Conservation (phyloP, 2,797 vertebrate species). For the Helicolenus hilgendorfi region DNA sequence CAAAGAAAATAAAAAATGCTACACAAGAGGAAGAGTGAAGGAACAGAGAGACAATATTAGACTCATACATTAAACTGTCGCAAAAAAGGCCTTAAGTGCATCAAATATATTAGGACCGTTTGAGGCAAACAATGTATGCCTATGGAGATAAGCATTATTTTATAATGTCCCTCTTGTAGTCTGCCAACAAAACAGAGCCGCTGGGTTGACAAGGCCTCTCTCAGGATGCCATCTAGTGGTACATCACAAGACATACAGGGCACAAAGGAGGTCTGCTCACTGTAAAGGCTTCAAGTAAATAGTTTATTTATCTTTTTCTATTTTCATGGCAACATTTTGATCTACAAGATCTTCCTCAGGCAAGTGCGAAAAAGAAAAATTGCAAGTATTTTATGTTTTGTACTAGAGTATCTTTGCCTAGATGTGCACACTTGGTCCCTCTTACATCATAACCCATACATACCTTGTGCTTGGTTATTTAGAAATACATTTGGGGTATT, state of each 20-base stretch:
- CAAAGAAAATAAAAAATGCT: neutral
- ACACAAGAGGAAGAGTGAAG: neutral
- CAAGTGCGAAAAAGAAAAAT: neutral
- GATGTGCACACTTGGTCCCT: neutral
- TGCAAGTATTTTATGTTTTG: neutral
- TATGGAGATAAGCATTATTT: constrained; percentile 25
- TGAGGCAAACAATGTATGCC: constrained; percentile 23
- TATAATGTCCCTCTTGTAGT: constrained; percentile 3
- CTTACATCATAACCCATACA: neutral
- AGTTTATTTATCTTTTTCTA: neutral
- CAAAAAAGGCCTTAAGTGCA: constrained; percentile 2
- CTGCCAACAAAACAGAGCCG: neutral
- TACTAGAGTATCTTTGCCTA: neutral
- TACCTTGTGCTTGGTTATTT: neutral
- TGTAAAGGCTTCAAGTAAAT: neutral
- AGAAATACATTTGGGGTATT: neutral
- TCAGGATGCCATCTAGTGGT: constrained; percentile 87
- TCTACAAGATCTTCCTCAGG: neutral
- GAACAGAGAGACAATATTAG: constrained; percentile 9
- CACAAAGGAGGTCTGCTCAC: neutral
- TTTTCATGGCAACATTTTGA: neutral
- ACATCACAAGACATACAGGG: neutral
- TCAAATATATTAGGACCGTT: neutral
- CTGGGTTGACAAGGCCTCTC: constrained; percentile 53
- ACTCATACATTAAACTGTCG: neutral